A percentile compares a stretch with the other conserved stretches of the same genome.
phyloP scores from a whole-genome alignment of 2,888 invertebrate genomes.

The Megastigmus dorsalis region DNA sequence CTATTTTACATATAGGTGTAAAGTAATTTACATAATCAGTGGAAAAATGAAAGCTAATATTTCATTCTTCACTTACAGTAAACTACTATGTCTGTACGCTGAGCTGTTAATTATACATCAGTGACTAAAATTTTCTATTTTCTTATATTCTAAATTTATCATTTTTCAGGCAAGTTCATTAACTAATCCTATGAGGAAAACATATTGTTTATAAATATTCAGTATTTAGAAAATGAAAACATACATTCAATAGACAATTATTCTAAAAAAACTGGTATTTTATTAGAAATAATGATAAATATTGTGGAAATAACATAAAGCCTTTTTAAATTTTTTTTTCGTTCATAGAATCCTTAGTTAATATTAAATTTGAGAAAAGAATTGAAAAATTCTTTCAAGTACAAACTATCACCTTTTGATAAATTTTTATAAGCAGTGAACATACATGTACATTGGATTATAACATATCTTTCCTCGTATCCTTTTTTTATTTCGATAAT shows the following conservation, averaged over 20 bases:
- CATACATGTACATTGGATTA: conserved; percentile 48
- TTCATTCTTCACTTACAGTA: neutral
- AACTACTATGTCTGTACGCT: conserved; percentile 9
- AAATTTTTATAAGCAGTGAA: conserved; percentile 39
- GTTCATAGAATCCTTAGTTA: conserved; percentile 32
- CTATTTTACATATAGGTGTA: conserved; percentile 21
- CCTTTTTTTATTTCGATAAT: conserved; percentile 20
- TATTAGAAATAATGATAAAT: conserved; percentile 46
- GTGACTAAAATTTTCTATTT: conserved; percentile 1
- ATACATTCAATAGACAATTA: conserved; percentile 22
- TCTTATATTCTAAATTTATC: neutral
- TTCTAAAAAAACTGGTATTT: conserved; percentile 47
- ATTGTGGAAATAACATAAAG: conserved; percentile 44
- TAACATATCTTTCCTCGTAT: conserved; percentile 16
- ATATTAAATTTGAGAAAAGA: conserved; percentile 45
- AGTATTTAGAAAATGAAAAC: neutral
- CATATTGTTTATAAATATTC: neutral
- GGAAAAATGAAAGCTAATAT: conserved; percentile 18
- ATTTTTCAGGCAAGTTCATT: neutral
- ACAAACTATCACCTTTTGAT: conserved; percentile 53
- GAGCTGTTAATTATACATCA: conserved; percentile 17
- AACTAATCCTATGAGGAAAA: neutral
- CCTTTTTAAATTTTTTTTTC: conserved; percentile 10
- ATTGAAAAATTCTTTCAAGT: conserved; percentile 55
- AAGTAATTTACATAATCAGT: conserved; percentile 15